Evolutionary conservation across 2,113 vertebrate species (phyloP).

Genomic region (Pteruthius melanotis): DNA sequence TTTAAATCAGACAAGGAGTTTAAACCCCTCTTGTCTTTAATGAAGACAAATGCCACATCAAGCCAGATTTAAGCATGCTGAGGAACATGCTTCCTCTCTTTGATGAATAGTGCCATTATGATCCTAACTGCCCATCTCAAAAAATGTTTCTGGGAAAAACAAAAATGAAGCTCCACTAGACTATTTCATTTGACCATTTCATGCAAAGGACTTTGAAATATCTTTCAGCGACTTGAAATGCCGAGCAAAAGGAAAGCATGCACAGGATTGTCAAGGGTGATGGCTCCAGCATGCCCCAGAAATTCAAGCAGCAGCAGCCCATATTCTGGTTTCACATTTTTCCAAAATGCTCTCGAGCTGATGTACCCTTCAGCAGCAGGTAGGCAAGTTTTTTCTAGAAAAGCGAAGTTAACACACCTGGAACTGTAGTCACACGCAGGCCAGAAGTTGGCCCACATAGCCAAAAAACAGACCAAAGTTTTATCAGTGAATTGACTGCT

Average conservation of each 20-base stretch:
- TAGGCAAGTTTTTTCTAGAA: neutral
- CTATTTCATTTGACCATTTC: neutral
- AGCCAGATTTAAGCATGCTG: neutral
- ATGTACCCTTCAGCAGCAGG: neutral
- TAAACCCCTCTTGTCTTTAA: neutral
- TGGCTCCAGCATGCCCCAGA: neutral
- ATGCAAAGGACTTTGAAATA: neutral
- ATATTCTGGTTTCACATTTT: neutral
- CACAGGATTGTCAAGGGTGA: neutral
- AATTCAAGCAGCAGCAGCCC: neutral
- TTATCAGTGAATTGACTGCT: neutral
- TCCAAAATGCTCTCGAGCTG: neutral
- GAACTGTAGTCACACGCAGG: neutral
- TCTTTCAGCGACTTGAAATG: neutral
- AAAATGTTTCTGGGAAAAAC: neutral
- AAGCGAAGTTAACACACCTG: neutral
- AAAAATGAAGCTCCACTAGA: neutral
- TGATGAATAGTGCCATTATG: neutral
- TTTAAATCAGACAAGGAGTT: neutral
- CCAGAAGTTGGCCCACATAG: neutral
- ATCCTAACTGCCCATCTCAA: neutral
- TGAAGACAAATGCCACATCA: neutral
- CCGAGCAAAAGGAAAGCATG: neutral
- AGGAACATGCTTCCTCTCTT: neutral
- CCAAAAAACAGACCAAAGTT: neutral